Evolutionary conservation across 2,113 vertebrate genomes (phyloP), one percentile per base, ranked within the genome.

Genomic region (Camarhynchus parvulus): DNA sequence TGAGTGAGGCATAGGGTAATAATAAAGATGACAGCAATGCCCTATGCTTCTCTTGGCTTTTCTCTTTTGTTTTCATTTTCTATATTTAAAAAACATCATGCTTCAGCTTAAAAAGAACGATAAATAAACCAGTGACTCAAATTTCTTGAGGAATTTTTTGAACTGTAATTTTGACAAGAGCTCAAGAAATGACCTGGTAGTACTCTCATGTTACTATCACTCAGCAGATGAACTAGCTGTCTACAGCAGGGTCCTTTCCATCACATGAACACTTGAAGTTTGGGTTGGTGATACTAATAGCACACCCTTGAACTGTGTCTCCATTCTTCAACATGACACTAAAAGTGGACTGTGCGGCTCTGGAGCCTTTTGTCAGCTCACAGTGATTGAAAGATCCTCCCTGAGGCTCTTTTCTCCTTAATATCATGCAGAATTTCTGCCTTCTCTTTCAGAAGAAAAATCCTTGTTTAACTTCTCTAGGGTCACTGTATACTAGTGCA

Each of bases 351-450:
- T 93, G 79, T 73, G 73, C 13, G 19, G 85, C 89, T 96, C 87
- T 77, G 94, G 58, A 92, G 91, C 87, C 74, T 89, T 90, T 95
- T 97, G 80, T 94, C 95, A 95, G 89, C 70, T 94, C 76, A 69
- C 62, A 78, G 70, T 95, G 95, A 96, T 83, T 92, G 94, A 97
- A 95, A 96, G 85, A 81, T 93, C 62, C 83, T 94, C 91, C 93
- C 92, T 0, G 74, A 97, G 91, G 95, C 95, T 92, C 79, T 95
- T 87, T 93, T 83, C 76, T 79, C 87, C 83, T 44, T 83, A 94
- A 93, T 87, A 88, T 83, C 78, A 94, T 73, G 50, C 64, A 91
- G 92, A 91, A 93, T 75, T 89, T 97, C 68, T 76, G 58, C 88
- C 68, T 97, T 81, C 75, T 72, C 75, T 88, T 95, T 93, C 77